A percentile compares a stretch with the other conserved stretches of the same genome.
These are phyloP conservation scores for Tretioscincus oriximinensis DNA, from an alignment of 2,113 vertebrate species.

Conservation along the genomic window DNA sequence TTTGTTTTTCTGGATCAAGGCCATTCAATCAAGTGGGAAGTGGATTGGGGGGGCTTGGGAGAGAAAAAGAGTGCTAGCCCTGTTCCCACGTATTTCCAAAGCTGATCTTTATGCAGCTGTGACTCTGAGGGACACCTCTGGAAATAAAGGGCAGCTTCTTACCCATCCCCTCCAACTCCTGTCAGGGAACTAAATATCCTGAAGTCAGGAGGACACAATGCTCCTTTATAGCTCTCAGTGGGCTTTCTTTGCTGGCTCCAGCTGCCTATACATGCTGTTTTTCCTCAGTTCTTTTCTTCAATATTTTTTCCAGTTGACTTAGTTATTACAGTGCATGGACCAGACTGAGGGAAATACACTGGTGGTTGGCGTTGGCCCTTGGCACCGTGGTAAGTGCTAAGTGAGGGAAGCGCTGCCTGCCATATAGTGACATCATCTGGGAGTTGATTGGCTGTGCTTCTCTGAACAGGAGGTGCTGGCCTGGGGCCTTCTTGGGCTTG, in stretches of 20 bases:
- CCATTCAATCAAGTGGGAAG: slow-evolving; percentile 46
- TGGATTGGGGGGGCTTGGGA: slow-evolving; percentile 7
- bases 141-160: slow-evolving; percentile 67
- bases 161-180: slow-evolving; percentile 64
- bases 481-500: slow-evolving; percentile 31
- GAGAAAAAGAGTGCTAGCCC: slow-evolving; percentile 43
- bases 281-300: slow-evolving; percentile 67
- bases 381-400: slow-evolving; percentile 42
- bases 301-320: slow-evolving; percentile 72
- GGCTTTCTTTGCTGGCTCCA: slow-evolving; percentile 68
- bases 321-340: slow-evolving; percentile 64
- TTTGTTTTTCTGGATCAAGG: slow-evolving; percentile 51
- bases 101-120: slow-evolving; percentile 67
- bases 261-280: slow-evolving; percentile 65
- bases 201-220: slow-evolving; percentile 68
- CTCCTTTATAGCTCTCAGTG: slow-evolving; percentile 65
- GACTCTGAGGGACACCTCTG: slow-evolving; percentile 62
- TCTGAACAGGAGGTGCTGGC: slow-evolving; percentile 47
- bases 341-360: slow-evolving; percentile 56
- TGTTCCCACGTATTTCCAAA: slow-evolving; percentile 48
- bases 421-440: slow-evolving; percentile 54
- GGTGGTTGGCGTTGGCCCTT: slow-evolving; percentile 58
- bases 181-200: slow-evolving; percentile 63
- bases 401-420: slow-evolving; percentile 54
- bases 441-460: slow-evolving; percentile 45